phyloP scores from a whole-genome alignment of 2,113 vertebrate species.

The Neotragus moschatus region DNA sequence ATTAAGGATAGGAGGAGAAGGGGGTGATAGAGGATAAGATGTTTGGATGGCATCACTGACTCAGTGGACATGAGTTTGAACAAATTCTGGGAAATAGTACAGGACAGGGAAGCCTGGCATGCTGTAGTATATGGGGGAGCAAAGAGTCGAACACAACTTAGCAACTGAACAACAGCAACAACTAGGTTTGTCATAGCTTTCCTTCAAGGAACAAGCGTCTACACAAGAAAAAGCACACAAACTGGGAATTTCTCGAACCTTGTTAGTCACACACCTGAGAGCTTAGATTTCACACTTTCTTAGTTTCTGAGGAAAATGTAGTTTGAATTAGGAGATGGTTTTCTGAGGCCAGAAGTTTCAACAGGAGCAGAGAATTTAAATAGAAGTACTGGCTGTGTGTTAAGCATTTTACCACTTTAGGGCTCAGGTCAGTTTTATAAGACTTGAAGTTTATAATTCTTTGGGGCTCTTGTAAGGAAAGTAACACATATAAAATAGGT shows the following conservation, averaged over 20 bases:
- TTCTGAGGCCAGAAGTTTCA: constrained; percentile 5
- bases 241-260: not conserved
- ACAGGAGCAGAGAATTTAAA: constrained; percentile 9
- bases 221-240: not conserved
- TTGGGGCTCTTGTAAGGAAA: not conserved
- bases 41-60: not conserved
- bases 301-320: not conserved
- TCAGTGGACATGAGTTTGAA: not conserved
- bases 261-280: not conserved
- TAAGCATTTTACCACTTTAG: not conserved
- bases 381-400: not conserved
- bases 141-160: not conserved
- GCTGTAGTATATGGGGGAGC: not conserved
- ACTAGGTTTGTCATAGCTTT: not conserved
- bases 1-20: not conserved
- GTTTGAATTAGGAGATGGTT: constrained; percentile 8
- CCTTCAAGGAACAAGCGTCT: not conserved
- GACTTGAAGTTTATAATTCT: not conserved
- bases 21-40: not conserved
- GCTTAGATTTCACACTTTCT: constrained; percentile 5
- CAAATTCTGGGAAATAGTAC: not conserved
- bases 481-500: not conserved
- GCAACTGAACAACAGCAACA: not conserved
- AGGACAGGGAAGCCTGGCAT: not conserved
- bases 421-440: not conserved